phyloP scores from a whole-genome alignment of 2,888 invertebrate species.

The Limnephilus marmoratus region DNA sequence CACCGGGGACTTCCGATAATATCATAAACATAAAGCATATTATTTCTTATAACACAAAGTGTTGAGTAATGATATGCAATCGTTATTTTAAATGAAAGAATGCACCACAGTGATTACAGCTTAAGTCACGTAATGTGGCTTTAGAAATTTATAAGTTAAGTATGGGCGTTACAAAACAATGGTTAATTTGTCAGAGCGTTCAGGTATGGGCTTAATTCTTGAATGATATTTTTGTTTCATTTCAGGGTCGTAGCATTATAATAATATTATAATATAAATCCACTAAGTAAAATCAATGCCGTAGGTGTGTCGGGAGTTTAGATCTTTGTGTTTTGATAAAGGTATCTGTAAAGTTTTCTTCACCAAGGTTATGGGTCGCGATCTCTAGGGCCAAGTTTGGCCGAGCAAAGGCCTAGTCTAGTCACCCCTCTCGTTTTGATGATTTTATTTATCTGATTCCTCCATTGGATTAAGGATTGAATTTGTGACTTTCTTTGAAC shows the following conservation, averaged over 20 bases:
- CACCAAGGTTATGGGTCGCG: background rate
- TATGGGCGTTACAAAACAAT: background rate
- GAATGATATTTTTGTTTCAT: background rate
- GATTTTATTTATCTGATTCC: background rate
- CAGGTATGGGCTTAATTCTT: background rate
- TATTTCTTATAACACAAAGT: background rate
- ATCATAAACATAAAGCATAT: too few species aligned
- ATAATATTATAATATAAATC: background rate
- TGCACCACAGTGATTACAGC: background rate
- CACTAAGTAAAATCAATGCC: background rate
- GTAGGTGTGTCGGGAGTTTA: background rate
- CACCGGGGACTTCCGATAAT: too few species aligned
- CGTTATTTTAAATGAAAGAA: background rate
- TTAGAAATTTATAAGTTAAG: background rate
- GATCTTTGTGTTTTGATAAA: background rate
- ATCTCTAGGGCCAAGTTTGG: background rate
- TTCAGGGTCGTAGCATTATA: background rate
- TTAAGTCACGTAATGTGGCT: background rate
- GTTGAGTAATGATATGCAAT: background rate
- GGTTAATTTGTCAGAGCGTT: background rate
- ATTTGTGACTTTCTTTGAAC: too few species aligned
- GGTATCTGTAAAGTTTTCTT: background rate
- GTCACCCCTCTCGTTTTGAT: background rate
- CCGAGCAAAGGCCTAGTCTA: background rate
- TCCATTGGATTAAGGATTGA: background rate